Base-by-base conservation (phyloP, 2,888 invertebrate species). In the Erebia epiphron region DNA sequence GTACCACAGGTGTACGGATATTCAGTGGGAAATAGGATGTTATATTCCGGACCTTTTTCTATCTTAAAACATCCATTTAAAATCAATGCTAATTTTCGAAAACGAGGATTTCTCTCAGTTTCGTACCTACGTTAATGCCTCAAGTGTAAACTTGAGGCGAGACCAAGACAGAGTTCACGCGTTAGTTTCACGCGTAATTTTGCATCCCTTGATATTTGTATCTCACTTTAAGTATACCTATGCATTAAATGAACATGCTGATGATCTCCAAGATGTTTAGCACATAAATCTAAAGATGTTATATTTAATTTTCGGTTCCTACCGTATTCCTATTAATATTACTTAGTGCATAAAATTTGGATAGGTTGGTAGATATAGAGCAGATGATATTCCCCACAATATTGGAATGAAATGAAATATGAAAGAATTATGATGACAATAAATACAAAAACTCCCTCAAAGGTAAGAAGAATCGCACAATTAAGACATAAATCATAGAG, bases 401-500 rank as follows among this genome's bases (percentile, higher is more conserved):
- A 66, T 76, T 69, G 54, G 43, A 66, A 66, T 52, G 16, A 56
- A 63, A 65, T 71, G 73, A 77, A 79, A 77, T 81, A 81, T 77
- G 75, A 86, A 83, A 86, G 88, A 89, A 86, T 83, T 85, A 87
- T 88, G 84, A 83, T 79, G 80, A 82, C 83, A 86, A 86, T 86
- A 86, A 64, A 80, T 80, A 82, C 76, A 84, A 83, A 83, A 84
- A 83, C 79, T 80, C 81, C 83, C 84, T 87, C 82, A 81, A 84
- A 83, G 79, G 85, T 86, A 84, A 89, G 84, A 80, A 82, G 81
- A 80, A 85, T 83, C 73, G 75, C 78, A 89, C 87, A 90, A 91
- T 92, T 90, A 90, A 92, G 90, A 89, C 79, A 92, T 93, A 93
- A 92, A 93, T 93, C 93, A 93, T 93, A 88, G 82, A 80, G 80